Percentiles rank a stretch among this genome's conserved stretches.
phyloP scores from a whole-genome alignment of 92 coral and sea anemone species.

The Paragorgia papillata region DNA sequence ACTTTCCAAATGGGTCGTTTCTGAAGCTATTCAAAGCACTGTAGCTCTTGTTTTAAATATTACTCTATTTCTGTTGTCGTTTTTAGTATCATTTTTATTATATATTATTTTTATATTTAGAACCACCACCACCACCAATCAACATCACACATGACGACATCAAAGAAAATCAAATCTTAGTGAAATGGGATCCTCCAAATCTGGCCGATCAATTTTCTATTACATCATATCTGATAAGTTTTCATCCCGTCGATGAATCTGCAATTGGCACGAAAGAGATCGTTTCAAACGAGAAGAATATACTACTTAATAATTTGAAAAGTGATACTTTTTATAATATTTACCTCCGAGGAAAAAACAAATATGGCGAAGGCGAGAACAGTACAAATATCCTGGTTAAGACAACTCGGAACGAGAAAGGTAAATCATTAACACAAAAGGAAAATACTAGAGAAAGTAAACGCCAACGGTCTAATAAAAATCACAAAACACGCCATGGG shows the following conservation, averaged over 20 bases:
- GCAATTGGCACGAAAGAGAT: neutral
- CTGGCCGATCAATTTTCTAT: neutral
- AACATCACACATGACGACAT: neutral
- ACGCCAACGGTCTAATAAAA: no score
- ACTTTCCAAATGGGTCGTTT: no score
- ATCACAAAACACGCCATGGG: no score
- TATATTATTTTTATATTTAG: neutral
- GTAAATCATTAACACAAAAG: no score
- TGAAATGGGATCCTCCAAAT: neutral
- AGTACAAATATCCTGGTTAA: neutral
- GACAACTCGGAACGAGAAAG: no score
- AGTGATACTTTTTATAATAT: no score
- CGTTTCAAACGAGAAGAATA: neutral
- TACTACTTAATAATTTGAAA: neutral
- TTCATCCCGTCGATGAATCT: neutral
- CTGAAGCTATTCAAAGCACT: no score
- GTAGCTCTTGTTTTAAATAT: no score
- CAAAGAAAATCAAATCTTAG: neutral
- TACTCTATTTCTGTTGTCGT: no score
- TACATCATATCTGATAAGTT: neutral
- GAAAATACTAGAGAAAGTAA: no score
- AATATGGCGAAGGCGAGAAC: neutral
- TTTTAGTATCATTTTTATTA: no score
- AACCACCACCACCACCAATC: neutral
- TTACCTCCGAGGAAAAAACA: neutral